Evolutionary conservation across 2,888 invertebrate species (phyloP), one percentile per base, ranked within the genome.

Genomic region (Patella ulyssiponensis): DNA sequence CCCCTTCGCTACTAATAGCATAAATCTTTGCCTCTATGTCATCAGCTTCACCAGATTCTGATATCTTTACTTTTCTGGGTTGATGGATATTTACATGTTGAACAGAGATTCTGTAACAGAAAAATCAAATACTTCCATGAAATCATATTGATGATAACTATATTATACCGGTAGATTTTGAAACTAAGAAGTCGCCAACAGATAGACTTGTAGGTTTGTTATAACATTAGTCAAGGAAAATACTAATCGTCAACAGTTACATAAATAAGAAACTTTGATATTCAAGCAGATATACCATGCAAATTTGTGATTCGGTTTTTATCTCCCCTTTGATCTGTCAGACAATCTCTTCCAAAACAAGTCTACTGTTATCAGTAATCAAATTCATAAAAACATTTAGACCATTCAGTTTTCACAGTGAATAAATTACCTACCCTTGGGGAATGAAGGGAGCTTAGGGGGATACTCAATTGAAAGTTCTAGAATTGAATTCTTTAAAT

Each of bases 1-100:
- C 96, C 85, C 95, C 95, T 52, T 95, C 95, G 71, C 95, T 95
- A 87, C 96, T 96, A 70, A 96, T 95, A 0, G 96, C 96, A 87
- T 95, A 96, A 17, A 96, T 95, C 87, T 95, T 95, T 12, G 92
- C 88, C 84, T 93, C 92, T 9, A 85, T 69, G 56, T 82, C 81
- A n/a, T 88, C 86, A 15, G 86, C 87, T 5, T 86, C 86, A 56
- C 81, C 82, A 11, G 83, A 84, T 23, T 89, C 88, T 14, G 82
- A 78, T 54, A 90, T 74, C n/a, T 85, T 78, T n/a, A 89, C 87
- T 72, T 86, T 87, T 78, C 87, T 84, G n/a, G 90, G 88, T 74
- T 90, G 86, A 71, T 92, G 91, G 58, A 92, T 91, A 80, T 89
- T 92, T 11, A 93, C 92, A 85, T 96, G 95, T 17, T 91, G 91